Percentiles rank a stretch among this genome's conserved stretches.
Evolutionary conservation across 2,797 vertebrate genomes (phyloP).

Genomic region (Pangasius macronema): DNA sequence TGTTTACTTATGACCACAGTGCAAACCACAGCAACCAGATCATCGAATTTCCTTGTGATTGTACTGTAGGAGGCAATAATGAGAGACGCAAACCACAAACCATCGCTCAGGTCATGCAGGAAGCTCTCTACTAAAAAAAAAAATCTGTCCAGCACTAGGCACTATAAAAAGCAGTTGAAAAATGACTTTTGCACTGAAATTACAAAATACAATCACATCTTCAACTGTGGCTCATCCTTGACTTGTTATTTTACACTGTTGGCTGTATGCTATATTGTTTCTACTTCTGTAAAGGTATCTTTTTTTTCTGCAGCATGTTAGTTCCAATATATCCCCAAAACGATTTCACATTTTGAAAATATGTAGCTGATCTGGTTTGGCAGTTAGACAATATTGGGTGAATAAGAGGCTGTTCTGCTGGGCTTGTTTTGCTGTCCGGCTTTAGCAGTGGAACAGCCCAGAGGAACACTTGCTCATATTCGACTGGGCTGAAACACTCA

Average conservation of each 20-base stretch:
- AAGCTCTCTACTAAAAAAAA: neutral
- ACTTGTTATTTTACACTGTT: neutral
- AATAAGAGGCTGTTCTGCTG: neutral
- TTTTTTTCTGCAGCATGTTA: neutral
- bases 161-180: neutral
- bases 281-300: neutral
- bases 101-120: neutral
- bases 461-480: constrained; percentile 33
- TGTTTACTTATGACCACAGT: neutral
- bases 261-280: neutral
- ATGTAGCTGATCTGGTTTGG: neutral
- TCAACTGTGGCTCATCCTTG: neutral
- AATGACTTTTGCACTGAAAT: constrained; percentile 1
- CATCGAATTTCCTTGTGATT: neutral
- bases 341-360: neutral
- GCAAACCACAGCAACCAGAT: constrained; percentile 7
- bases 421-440: neutral
- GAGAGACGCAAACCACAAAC: constrained; percentile 21
- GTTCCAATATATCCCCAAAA: neutral
- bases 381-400: neutral
- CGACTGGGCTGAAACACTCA: constrained; percentile 21
- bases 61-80: neutral
- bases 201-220: neutral
- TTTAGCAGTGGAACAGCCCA: neutral
- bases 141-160: neutral